Conservation (phyloP, 2,113 vertebrate species). For the Pitta sordida region DNA sequence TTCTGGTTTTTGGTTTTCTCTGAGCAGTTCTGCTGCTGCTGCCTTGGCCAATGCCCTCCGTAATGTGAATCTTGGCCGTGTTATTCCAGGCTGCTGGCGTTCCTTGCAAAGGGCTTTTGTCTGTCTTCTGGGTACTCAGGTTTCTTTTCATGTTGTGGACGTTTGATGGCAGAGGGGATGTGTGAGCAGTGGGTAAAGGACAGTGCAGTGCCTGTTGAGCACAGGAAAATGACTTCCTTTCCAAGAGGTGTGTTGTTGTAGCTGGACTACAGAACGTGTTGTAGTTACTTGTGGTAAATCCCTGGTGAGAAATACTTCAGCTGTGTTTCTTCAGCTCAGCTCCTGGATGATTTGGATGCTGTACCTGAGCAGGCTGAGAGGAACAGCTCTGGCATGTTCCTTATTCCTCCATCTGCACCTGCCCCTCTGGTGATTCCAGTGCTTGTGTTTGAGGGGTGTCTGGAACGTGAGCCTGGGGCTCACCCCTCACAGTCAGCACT, state of each 20-base stretch:
- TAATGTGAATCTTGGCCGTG: rapidly evolving
- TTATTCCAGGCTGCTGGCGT: neutral
- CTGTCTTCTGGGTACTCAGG: neutral
- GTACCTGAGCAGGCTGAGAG: neutral
- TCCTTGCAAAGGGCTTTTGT: neutral
- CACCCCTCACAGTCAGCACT: rapidly evolving
- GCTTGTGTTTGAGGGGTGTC: neutral
- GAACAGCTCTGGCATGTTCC: rapidly evolving
- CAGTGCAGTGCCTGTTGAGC: neutral
- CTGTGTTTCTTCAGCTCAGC: neutral
- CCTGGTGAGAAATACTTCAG: neutral
- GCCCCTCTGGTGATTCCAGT: neutral
- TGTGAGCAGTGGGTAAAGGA: neutral
- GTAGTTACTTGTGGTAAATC: neutral
- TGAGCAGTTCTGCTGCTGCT: neutral
- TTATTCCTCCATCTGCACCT: rapidly evolving
- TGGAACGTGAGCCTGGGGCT: neutral
- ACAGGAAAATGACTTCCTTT: neutral
- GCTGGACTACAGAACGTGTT: neutral
- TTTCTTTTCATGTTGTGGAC: neutral
- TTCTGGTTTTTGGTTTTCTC: neutral
- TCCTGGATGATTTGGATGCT: neutral
- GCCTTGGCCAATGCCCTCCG: neutral
- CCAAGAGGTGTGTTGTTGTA: neutral
- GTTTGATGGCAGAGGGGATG: neutral